A percentile compares a stretch with the other conserved stretches of the same genome.
These are phyloP conservation scores for Brachyrhaphis roseni DNA, from an alignment of 2,797 vertebrate genomes.

Conservation along the genomic window DNA sequence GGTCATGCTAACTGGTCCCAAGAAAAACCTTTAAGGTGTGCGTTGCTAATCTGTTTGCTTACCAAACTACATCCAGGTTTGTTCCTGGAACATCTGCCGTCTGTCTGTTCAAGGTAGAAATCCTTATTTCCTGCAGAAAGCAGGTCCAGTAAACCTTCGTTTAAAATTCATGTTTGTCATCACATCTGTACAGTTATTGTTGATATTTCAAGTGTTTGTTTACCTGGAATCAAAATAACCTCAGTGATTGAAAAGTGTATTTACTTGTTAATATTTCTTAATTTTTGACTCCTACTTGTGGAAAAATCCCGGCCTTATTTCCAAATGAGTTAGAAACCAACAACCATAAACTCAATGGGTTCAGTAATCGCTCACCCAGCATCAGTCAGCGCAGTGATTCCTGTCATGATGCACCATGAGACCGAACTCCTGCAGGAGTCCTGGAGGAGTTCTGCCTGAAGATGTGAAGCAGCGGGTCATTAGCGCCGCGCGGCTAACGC, in stretches of 20 bases:
- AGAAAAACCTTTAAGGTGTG: neutral
- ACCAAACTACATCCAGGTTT: neutral
- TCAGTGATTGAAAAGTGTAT: neutral
- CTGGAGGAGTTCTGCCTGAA: neutral
- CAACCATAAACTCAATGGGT: neutral
- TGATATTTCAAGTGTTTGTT: neutral
- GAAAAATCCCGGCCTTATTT: neutral
- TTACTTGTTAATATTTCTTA: neutral
- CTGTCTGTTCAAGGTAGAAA: neutral
- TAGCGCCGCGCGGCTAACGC: neutral
- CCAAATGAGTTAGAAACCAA: neutral
- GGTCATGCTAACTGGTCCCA: neutral
- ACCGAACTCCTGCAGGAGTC: neutral
- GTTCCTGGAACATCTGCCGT: neutral
- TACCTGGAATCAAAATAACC: neutral
- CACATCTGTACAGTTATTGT: neutral
- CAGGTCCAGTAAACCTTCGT: neutral
- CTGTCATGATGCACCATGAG: neutral
- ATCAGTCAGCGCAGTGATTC: neutral
- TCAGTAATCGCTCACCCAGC: neutral
- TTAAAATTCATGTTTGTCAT: neutral
- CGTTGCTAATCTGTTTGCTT: neutral
- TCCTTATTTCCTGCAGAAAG: neutral
- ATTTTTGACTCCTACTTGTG: neutral
- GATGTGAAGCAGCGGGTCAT: conserved; percentile 8